Conservation (phyloP, 2,113 vertebrate species). For the Scalopus aquaticus region DNA sequence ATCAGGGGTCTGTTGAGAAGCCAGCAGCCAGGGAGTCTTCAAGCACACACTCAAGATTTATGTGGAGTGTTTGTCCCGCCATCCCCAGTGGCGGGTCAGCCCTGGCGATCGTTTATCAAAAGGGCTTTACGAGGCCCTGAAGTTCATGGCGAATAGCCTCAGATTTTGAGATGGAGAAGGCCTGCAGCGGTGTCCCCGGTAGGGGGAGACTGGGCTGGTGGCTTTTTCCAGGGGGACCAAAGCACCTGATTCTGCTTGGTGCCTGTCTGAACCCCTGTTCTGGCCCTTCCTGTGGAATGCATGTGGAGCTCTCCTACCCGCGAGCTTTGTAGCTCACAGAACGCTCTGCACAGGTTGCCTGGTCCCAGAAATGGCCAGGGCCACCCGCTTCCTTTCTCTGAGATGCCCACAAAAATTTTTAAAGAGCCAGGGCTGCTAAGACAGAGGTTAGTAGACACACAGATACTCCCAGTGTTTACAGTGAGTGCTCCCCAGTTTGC, state of each 20-base stretch:
- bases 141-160: not conserved
- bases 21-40: not conserved
- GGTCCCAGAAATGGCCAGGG: not conserved
- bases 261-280: fast-evolving
- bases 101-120: constrained; percentile 27
- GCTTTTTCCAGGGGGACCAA: not conserved
- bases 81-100: not conserved
- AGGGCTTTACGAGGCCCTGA: constrained; percentile 45
- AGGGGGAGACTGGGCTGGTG: not conserved
- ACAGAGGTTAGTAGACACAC: fast-evolving
- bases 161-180: not conserved
- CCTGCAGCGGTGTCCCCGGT: fast-evolving
- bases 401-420: not conserved
- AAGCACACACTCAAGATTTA: constrained; percentile 52
- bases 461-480: not conserved
- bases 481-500: not conserved
- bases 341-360: not conserved
- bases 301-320: not conserved
- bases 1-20: not conserved
- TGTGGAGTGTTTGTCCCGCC: not conserved
- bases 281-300: not conserved
- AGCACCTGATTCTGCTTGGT: not conserved
- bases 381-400: not conserved
- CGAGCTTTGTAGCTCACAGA: not conserved
- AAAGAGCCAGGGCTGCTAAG: not conserved